Evolutionary conservation across 37 sponge, comb jelly and placozoan species (phyloP).

Genomic region (Petrosia ficiformis): DNA sequence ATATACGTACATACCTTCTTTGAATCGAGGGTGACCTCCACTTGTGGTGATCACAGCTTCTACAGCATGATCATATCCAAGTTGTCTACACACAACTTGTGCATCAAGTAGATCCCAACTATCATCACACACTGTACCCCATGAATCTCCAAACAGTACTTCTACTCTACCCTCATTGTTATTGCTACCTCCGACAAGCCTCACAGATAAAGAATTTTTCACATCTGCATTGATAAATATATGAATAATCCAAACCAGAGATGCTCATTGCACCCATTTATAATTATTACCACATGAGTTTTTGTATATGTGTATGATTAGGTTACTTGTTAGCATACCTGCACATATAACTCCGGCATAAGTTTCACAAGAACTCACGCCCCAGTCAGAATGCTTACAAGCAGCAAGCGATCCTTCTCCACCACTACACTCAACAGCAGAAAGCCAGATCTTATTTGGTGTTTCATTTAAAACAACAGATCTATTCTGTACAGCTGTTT

Average conservation of each 20-base stretch:
- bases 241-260: too few relatives aligned
- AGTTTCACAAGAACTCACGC: background rate
- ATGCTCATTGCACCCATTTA: too few relatives aligned
- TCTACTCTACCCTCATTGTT: slow-evolving; percentile 14
- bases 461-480: background rate
- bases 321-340: too few relatives aligned
- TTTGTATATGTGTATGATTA: too few relatives aligned
- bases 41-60: background rate
- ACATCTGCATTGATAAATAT: too few relatives aligned
- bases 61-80: slow-evolving; percentile 16
- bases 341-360: slow-evolving; percentile 7
- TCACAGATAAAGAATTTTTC: too few relatives aligned
- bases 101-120: background rate
- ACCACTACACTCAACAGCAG: slow-evolving; percentile 5
- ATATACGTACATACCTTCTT: slow-evolving; percentile 3
- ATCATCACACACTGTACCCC: slow-evolving; percentile 31
- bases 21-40: background rate
- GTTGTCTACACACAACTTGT: slow-evolving; percentile 19
- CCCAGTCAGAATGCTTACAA: background rate
- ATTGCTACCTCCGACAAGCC: background rate
- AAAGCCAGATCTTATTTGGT: background rate
- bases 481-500: slow-evolving; percentile 4
- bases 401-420: background rate
- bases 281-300: too few relatives aligned
- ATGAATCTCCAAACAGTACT: slow-evolving; percentile 2